Percentiles rank a stretch among this genome's conserved stretches.
Conservation (phyloP, 2,888 invertebrate genomes). For the Arenicola marina region DNA sequence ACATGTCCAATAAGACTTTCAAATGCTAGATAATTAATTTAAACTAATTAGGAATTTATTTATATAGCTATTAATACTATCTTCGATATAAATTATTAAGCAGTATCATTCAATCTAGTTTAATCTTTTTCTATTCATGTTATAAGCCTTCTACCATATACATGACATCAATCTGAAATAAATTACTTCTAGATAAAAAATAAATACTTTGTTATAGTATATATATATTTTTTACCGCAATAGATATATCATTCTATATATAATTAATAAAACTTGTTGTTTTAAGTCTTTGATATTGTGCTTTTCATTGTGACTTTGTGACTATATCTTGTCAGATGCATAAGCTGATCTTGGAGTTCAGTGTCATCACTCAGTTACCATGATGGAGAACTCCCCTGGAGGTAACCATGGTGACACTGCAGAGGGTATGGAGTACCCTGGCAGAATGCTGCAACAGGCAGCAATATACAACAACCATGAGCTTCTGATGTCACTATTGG, state of each 20-base stretch:
- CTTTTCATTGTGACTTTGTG: too few species aligned
- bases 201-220: too few species aligned
- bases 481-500: slow-evolving; percentile 47
- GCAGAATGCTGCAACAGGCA: slow-evolving; percentile 46
- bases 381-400: too few species aligned
- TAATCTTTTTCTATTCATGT: background rate
- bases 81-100: background rate
- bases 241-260: too few species aligned
- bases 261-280: too few species aligned
- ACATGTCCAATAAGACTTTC: background rate
- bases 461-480: slow-evolving; percentile 54
- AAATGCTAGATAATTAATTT: background rate
- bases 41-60: background rate
- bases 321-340: too few species aligned
- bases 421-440: slow-evolving; percentile 21
- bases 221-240: too few species aligned
- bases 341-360: too few species aligned
- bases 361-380: too few species aligned
- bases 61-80: background rate
- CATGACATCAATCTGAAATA: background rate
- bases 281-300: too few species aligned
- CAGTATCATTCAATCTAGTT: background rate
- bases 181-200: too few species aligned
- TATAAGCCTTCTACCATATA: background rate
- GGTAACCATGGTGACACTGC: too few species aligned